Conservation (phyloP, 1,140 invertebrate species). For the Dinoponera quadriceps region DNA sequence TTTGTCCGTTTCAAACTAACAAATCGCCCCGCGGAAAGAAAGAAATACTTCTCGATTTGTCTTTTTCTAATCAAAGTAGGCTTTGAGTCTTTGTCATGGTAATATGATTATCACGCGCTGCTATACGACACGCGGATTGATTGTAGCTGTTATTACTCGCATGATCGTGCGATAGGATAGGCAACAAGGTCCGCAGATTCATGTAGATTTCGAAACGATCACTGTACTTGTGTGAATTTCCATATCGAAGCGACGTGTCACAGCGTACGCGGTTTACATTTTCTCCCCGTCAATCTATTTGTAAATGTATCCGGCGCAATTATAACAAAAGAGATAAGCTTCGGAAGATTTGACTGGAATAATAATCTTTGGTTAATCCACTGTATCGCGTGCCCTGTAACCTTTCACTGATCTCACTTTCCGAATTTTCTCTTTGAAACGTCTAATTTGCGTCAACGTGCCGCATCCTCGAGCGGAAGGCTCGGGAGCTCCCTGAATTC, state of each 20-base stretch:
- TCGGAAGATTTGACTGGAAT: too few relatives aligned
- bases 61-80: background rate
- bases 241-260: background rate
- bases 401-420: too few relatives aligned
- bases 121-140: background rate
- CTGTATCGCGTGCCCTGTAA: too few relatives aligned
- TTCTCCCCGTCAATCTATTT: too few relatives aligned
- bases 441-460: constrained; percentile 47
- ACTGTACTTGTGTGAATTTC: constrained; percentile 7
- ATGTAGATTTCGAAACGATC: background rate
- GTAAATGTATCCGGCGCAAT: too few relatives aligned
- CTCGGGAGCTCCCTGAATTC: constrained; percentile 37
- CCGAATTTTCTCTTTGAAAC: background rate
- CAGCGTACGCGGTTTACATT: too few relatives aligned
- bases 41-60: constrained; percentile 54
- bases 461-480: constrained; percentile 11
- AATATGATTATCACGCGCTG: background rate
- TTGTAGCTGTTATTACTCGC: background rate
- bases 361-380: too few relatives aligned
- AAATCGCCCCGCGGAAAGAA: constrained; percentile 73
- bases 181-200: background rate
- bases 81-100: background rate
- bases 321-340: too few relatives aligned
- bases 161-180: background rate
- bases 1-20: constrained; percentile 79